Base-by-base conservation (phyloP, 1,140 invertebrate genomes). In the Sitobion miscanthi region DNA sequence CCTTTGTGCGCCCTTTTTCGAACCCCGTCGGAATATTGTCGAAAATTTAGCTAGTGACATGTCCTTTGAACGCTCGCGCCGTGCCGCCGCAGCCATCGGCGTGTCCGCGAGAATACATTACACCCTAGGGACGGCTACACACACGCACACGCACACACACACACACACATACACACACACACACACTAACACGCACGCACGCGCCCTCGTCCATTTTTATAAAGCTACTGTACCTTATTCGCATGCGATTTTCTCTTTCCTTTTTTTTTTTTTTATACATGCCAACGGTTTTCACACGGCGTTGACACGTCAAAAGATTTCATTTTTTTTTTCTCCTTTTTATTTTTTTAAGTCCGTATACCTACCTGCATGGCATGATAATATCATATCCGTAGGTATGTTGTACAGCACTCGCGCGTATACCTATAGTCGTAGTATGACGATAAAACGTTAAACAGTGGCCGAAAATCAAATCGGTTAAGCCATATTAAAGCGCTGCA, bases 101-200 rank as follows among this genome's bases (percentile, higher is more conserved):
- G 90, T 83, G 90, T 91, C 90, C 90, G 47, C 91, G 90, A 77
- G 91, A 92, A 93, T 93, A 93, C 82, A 93, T 93, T 93, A 57
- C 82, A 91, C 90, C 90, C 57, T 49, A 11, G 69, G 45, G 45
- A 91, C 45, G 35, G 90, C 23, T 91, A 89, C 52, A 38, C 14
- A 23, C 20, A 42, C 35, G 20, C 77, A 21, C 38, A 85, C 21
- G 14, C 35, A 62, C 38, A 38, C n/a, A 23, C 87, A 3, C 25
- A 21, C 47, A 3, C 83, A 25, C 23, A 2, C 21, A 23, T 4
- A 38, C 20, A 38, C 20, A 38, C 69, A 82, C 38, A 83, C 20
- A 25, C 35, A 57, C 38, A 35, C n/a, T 23, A 47, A 2, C 25
- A 21, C 47, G 1, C 83, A 25, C 23, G 9, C 38, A 25, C 38